Base-by-base conservation (phyloP, 2,797 vertebrate species). In the Leptatherina wallacei region DNA sequence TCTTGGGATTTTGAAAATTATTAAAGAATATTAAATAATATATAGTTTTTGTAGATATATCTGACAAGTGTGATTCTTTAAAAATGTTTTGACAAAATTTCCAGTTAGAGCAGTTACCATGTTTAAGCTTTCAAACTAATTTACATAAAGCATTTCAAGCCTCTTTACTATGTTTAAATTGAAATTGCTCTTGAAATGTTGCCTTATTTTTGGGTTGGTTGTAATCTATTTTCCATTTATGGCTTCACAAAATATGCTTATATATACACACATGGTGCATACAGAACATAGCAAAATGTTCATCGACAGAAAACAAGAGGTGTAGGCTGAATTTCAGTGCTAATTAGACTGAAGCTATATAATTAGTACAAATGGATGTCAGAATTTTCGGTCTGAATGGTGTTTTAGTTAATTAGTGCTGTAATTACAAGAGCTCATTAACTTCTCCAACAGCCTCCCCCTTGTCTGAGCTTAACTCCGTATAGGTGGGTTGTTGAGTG, bases 391-490 rank as follows among this genome's bases (percentile, higher is more conserved):
- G 94, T 87, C 94, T 95, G 95, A 95, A 95, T 95, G 90, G 94
- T 95, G 94, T 95, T 96, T 96, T 95, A 95, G 94, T 95, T 96
- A 94, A 95, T 96, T 95, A 96, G 94, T 75, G 90, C 94, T 94
- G 95, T 94, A 95, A 95, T 96, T 96, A 95, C 92, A 93, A 94
- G 93, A 93, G 93, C 94, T 95, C 93, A 94, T 95, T 95, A 95
- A 93, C 93, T 94, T 94, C 91, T 93, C 88, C 84, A 90, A 85
- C 93, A 91, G 80, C 88, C 88, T 84, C 87, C 80, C 89, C 89
- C 93, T 91, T 93, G 89, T 92, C 88, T 89, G 85, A 89, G 93
- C 84, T 85, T 85, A 91, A 84, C 88, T 90, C 78, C 89, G 81
- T 85, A 88, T 88, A 88, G 91, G 90, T 91, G 89, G 90, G 91